Conservation (phyloP, 1,140 invertebrate species). For the Scaptodrosophila lebanonensis region DNA sequence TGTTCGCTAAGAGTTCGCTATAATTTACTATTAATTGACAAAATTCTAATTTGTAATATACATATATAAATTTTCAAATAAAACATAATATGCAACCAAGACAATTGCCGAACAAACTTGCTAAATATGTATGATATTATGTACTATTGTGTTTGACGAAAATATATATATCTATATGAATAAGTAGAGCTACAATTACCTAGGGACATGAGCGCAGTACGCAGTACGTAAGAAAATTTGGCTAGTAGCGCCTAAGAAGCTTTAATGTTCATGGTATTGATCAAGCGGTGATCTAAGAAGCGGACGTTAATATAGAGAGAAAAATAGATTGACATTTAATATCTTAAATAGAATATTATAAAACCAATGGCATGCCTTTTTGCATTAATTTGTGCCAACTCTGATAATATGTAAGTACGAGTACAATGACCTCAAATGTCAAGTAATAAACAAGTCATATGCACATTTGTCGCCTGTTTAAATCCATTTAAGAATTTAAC, state of each 20-base stretch:
- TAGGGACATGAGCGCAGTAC: conserved; percentile 3
- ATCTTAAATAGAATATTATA: conserved; percentile 1
- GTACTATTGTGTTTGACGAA: conserved; percentile 39
- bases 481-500: too few relatives aligned
- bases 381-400: too few relatives aligned
- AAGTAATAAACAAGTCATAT: too few relatives aligned
- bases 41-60: conserved; percentile 67
- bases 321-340: conserved; percentile 1
- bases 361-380: too few relatives aligned
- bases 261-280: conserved; percentile 47
- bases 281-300: conserved; percentile 8
- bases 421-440: too few relatives aligned
- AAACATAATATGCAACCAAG: conserved; percentile 65
- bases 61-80: conserved; percentile 61
- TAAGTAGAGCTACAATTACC: conserved; percentile 9
- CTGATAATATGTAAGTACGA: too few relatives aligned
- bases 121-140: too few relatives aligned
- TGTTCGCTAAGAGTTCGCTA: conserved; percentile 32
- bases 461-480: too few relatives aligned
- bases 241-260: too few relatives aligned
- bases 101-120: background rate
- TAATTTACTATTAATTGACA: conserved; percentile 62
- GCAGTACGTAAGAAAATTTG: conserved; percentile 15
- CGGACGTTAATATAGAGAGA: conserved; percentile 9
- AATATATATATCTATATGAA: conserved; percentile 37